Evolutionary conservation across 2,797 vertebrate genomes (phyloP), one percentile per base, ranked within the genome.

Genomic region (Borostomias antarcticus): DNA sequence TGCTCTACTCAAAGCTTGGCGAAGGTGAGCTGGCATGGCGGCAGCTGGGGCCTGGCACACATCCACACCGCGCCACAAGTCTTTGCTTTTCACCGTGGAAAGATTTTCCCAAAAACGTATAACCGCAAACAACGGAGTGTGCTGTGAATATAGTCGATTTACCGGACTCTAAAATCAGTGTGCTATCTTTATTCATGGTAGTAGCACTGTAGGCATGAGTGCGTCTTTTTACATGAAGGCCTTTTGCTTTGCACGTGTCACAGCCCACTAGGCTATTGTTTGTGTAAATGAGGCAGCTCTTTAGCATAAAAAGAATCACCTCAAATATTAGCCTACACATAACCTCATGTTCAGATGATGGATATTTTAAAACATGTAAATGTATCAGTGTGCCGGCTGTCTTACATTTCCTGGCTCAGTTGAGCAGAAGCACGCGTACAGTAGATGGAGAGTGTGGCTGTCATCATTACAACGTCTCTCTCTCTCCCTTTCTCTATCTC

Each of bases 391-490:
- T 68, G 72, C 78, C 76, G 56, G 65, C 69, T 73, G 73, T 61
- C 65, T 79, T 63, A 58, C 61, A 72, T 72, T 80, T 66, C 65
- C 48, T 72, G 68, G 68, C 71, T 78, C 74, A 66, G 72, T 28
- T 78, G 75, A 81, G 75, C 70, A 68, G 73, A 81, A 69, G 72
- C 71, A 62, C 59, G 23, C 7, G 25, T 17, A n/a, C 8, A 7
- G 8, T 15, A 9, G 47, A 50, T 15, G 5, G 37, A 43, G 37
- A 11, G 40, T 56, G 80, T 68, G 76, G 75, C 81, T 75, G 83
- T 83, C 83, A 77, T 84, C 78, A 84, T 89, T 77, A 81, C 71
- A 51, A 76, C 80, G 62, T 62, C 68, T 78, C 79, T 75, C 76
- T 58, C 57, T 35, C 2, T 63, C 10, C 37, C 37, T 15, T 40